Base-by-base conservation (phyloP, 2,888 invertebrate genomes). In the Chironomus riparius region DNA sequence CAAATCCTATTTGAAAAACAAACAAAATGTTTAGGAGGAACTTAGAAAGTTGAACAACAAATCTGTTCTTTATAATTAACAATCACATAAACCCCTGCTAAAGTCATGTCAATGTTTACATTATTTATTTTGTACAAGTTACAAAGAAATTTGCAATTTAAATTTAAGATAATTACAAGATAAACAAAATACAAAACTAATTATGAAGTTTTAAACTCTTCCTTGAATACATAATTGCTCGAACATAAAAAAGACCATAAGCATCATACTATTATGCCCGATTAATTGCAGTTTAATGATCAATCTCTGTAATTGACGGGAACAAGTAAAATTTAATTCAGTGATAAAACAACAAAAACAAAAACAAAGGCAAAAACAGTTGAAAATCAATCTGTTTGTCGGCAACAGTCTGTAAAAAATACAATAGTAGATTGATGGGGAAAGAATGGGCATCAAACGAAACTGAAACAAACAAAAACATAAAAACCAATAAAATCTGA, bases 221-320 rank as follows among this genome's bases (percentile, higher is more conserved):
- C 62, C 15, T 7, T n/a, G 62, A 62, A 62, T 65, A 47, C 62
- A 56, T 47, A 62, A 65, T 72, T 73, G 65, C 12, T 65, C n/a
- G 61, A 38, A n/a, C 71, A 56, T 10, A 48, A 28, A 56, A 72
- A 72, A 72, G 28, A 61, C 13, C 74, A 68, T 74, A 38, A 68
- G 48, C 68, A 56, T 56, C 56, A 18, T 56, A 18, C 21, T 68
- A 74, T 74, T 65, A 74, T 68, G 65, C 13, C 74, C 68, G 74
- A 65, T 74, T 74, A 74, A 68, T 74, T 74, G 74, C 74, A 74
- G 38, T 74, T 74, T 74, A 74, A 74, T 74, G 68, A 74, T 74
- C 74, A 74, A 74, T 74, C 74, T 38, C 74, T 74, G 74, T 74
- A 74, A 74, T 74, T 74, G 74, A 65, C 24, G 48, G 74, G 48